phyloP scores from a whole-genome alignment of 2,888 invertebrate genomes.

The Andrena chrysosceles region DNA sequence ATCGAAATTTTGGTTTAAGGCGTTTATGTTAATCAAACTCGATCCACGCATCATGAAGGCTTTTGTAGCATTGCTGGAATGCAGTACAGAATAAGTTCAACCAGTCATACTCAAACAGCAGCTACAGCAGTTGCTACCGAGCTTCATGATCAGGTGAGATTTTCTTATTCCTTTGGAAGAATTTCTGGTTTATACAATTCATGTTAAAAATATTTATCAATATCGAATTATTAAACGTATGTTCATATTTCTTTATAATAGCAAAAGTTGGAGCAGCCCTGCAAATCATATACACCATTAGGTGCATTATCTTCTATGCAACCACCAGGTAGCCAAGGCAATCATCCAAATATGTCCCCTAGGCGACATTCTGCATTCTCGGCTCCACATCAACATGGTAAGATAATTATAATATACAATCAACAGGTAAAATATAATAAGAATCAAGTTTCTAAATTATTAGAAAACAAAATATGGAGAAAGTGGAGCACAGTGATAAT shows the following conservation, averaged over 20 bases:
- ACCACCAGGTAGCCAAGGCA: constrained; percentile 89
- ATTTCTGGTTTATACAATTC: background rate
- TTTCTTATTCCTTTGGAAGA: constrained; percentile 44
- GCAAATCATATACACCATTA: constrained; percentile 92
- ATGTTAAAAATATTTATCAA: background rate
- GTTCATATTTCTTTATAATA: constrained; percentile 44
- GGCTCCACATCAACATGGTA: constrained; percentile 88
- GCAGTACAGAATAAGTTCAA: constrained; percentile 95
- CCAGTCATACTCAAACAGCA: constrained; percentile 94
- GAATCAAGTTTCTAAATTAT: background rate
- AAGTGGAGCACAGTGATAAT: background rate
- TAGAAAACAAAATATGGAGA: background rate
- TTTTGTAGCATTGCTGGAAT: constrained; percentile 94
- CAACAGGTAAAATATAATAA: background rate
- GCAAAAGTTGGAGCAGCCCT: constrained; percentile 84
- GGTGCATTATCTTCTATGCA: constrained; percentile 95
- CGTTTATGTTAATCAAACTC: constrained; percentile 91
- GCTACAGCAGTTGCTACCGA: constrained; percentile 91
- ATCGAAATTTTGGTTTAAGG: constrained; percentile 80
- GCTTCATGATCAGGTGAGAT: constrained; percentile 82
- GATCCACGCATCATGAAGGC: constrained; percentile 92
- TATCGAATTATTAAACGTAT: background rate
- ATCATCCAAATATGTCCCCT: constrained; percentile 83
- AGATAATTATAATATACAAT: constrained; percentile 69
- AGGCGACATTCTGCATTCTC: constrained; percentile 84